Evolutionary conservation across 2,888 invertebrate genomes (phyloP), one percentile per base, ranked within the genome.

Genomic region (Temnothorax ravouxi): DNA sequence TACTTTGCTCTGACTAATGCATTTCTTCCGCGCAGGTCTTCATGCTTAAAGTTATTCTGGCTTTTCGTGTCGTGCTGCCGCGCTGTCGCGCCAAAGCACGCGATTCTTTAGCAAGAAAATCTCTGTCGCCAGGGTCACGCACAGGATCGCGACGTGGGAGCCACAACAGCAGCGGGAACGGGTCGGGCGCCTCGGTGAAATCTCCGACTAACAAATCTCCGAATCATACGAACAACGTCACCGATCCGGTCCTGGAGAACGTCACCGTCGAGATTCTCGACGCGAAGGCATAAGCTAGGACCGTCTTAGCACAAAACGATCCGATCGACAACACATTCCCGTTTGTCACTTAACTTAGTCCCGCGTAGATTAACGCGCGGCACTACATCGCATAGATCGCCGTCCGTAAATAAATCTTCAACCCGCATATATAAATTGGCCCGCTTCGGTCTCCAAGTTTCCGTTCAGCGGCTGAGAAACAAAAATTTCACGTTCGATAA

Each of bases 241-340:
- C 92, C 77, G 89, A 92, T 88, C 88, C 88, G 5, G 86, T 93
- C 91, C 83, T 91, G 91, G 96, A 97, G 92, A 96, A 96, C 93
- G 97, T 98, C 87, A 97, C 97, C 88, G 97, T 97, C 80, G 97
- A 98, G 95, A 97, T 97, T 91, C 96, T 97, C 92, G 96, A 97
- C 91, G 96, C 97, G 87, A 96, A 96, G 92, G 95, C 95, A 91
- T 96, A 96, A 90, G 66, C 88, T 75, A 56, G 47, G 25, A 81
- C 13, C 52, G 41, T 62, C 59, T 38, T 47, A 61, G 61, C 80
- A 50, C 79, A 25, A 56, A 56, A 59, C 72, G 21, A 59, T 50
- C 47, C 59, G 47, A 80, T 80, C 74, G 59, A 25, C 50, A 44
- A 38, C 76, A 38, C 76, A 75, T 56, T 69, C 25, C 34, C 4